Conservation (phyloP, 1,140 invertebrate genomes). For the Hetaerina americana region DNA sequence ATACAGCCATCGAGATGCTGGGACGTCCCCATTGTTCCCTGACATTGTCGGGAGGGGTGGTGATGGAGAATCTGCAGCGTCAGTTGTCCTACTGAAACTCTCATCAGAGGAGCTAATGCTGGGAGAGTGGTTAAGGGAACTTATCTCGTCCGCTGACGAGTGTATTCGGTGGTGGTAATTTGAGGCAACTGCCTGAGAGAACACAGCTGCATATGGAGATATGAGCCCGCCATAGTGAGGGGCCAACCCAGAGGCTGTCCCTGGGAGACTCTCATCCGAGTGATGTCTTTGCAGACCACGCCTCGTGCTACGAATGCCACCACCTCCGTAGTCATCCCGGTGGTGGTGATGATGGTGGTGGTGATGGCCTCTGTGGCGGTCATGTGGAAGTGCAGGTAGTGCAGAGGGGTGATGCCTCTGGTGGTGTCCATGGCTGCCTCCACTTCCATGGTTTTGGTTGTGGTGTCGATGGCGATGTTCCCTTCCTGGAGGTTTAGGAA, state of each 20-base stretch:
- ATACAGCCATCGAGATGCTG: slow-evolving; percentile 39
- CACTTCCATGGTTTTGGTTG: not conserved
- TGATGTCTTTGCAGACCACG: slow-evolving; percentile 35
- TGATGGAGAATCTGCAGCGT: slow-evolving; percentile 46
- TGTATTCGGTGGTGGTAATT: slow-evolving; percentile 37
- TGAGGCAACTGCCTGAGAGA: not conserved
- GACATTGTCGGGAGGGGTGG: slow-evolving; percentile 37
- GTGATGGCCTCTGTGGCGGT: slow-evolving; percentile 23
- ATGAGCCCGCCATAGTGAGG: slow-evolving; percentile 6
- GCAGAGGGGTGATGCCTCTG: not conserved
- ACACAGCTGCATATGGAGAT: not conserved
- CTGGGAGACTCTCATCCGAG: slow-evolving; percentile 45
- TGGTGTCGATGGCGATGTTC: slow-evolving; percentile 19
- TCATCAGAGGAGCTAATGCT: slow-evolving; percentile 68
- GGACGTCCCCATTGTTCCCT: slow-evolving; percentile 29
- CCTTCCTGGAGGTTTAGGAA: slow-evolving; percentile 38
- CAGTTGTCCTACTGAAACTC: slow-evolving; percentile 60
- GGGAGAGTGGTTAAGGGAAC: slow-evolving; percentile 60
- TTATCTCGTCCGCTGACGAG: slow-evolving; percentile 66
- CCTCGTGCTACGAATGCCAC: slow-evolving; percentile 14
- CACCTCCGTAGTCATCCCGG: not conserved
- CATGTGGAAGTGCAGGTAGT: slow-evolving; percentile 11
- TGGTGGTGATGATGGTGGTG: slow-evolving; percentile 25
- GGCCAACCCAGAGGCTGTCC: slow-evolving; percentile 5
- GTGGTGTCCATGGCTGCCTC: not conserved